phyloP scores from a whole-genome alignment of 2,113 vertebrate species.

The Lota lota region DNA sequence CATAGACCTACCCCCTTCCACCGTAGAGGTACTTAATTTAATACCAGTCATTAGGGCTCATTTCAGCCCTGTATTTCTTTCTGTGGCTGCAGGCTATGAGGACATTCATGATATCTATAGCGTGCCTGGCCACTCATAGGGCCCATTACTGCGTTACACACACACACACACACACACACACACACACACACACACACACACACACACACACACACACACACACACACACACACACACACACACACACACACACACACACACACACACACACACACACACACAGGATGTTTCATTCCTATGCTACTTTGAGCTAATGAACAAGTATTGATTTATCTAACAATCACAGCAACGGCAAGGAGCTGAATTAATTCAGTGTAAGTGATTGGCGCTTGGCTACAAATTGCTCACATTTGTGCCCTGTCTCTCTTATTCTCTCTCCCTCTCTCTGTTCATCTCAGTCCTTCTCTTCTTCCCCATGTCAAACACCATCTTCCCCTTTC shows the following conservation, averaged over 20 bases:
- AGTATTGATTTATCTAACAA: constrained; percentile 60
- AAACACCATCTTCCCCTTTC: too few species aligned
- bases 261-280: constrained; percentile 30
- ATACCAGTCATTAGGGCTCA: constrained; percentile 27
- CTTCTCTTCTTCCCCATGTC: too few species aligned
- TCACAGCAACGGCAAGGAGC: constrained; percentile 43
- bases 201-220: constrained; percentile 23
- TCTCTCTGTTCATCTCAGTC: too few species aligned
- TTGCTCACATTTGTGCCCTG: constrained; percentile 10
- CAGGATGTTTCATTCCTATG: constrained; percentile 40
- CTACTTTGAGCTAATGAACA: constrained; percentile 55
- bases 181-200: constrained; percentile 25
- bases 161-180: constrained; percentile 10
- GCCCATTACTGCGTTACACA: constrained; percentile 38
- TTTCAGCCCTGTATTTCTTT: constrained; percentile 39
- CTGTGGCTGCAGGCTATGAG: constrained; percentile 31
- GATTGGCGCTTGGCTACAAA: constrained; percentile 47
- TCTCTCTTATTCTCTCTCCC: neutral
- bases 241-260: too few species aligned
- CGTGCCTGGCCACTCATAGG: constrained; percentile 36
- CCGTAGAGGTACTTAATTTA: constrained; percentile 34
- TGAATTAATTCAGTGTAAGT: constrained; percentile 59
- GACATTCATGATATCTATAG: constrained; percentile 39
- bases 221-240: too few species aligned
- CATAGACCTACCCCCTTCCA: constrained; percentile 25